Conservation (phyloP, 2,888 invertebrate species). For the Griposia aprilina region DNA sequence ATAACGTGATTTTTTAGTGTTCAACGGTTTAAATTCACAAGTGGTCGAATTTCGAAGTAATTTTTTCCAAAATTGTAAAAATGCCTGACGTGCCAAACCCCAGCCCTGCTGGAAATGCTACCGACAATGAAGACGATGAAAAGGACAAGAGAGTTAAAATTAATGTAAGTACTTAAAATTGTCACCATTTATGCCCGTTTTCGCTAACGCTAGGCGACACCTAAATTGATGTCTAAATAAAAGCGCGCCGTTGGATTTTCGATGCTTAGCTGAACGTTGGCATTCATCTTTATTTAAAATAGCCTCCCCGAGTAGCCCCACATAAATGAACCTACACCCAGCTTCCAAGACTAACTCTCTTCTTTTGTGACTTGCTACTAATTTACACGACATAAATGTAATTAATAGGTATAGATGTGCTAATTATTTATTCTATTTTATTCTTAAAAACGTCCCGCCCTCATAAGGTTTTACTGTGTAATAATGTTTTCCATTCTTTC, state of each 20-base stretch:
- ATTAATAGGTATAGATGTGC: neutral
- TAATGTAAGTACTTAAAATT: slow-evolving; percentile 70
- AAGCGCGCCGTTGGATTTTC: neutral
- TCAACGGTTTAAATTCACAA: slow-evolving; percentile 63
- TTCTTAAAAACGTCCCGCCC: no score
- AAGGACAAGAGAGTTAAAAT: slow-evolving; percentile 85
- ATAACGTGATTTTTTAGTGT: slow-evolving; percentile 20
- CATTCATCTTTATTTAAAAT: neutral
- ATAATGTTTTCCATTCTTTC: neutral
- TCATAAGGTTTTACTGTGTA: no score
- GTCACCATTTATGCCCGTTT: neutral
- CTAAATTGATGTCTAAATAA: neutral
- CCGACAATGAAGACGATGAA: slow-evolving; percentile 68
- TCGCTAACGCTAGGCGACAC: neutral
- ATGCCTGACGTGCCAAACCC: slow-evolving; percentile 69
- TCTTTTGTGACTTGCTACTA: neutral
- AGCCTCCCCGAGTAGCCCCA: no score
- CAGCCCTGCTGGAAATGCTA: slow-evolving; percentile 5
- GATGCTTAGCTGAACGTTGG: neutral
- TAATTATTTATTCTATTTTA: neutral
- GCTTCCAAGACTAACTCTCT: no score
- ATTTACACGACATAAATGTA: neutral
- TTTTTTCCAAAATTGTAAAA: slow-evolving; percentile 55
- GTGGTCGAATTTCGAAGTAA: slow-evolving; percentile 6
- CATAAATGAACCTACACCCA: no score